Conservation (phyloP, 1,140 invertebrate genomes). For the Philopotamus ludificatus region DNA sequence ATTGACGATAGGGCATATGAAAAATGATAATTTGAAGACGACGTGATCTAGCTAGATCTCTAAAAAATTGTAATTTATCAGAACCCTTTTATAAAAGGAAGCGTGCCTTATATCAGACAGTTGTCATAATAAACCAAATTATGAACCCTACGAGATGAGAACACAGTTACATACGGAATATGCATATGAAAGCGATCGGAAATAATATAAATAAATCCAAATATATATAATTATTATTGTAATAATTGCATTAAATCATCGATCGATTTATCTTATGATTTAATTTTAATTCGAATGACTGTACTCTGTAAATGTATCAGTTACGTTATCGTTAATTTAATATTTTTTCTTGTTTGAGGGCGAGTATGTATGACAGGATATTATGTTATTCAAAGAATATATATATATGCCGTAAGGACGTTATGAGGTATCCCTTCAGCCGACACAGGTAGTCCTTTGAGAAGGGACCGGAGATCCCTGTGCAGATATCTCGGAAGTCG, state of each 20-base stretch:
- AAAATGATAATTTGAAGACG: neutral
- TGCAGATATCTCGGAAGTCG: neutral
- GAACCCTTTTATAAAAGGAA: constrained; percentile 19
- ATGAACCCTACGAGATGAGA: constrained; percentile 1
- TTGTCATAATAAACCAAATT: constrained; percentile 39
- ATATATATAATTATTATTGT: too few species aligned
- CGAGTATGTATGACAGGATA: neutral
- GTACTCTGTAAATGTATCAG: constrained; percentile 38
- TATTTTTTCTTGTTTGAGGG: constrained; percentile 1
- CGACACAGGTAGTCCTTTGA: constrained; percentile 1
- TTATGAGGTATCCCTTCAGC: neutral
- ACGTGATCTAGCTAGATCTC: neutral
- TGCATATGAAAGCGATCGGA: too few species aligned
- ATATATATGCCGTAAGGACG: constrained; percentile 17
- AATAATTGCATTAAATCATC: too few species aligned
- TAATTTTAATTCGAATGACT: too few species aligned
- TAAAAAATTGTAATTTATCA: neutral
- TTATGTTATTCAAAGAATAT: constrained; percentile 19
- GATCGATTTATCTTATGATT: too few species aligned
- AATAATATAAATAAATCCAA: too few species aligned
- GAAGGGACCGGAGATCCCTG: constrained; percentile 4
- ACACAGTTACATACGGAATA: neutral
- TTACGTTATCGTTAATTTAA: constrained; percentile 36
- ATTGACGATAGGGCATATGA: neutral
- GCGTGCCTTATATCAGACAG: constrained; percentile 38